Evolutionary conservation across 1,140 invertebrate species (phyloP), one percentile per base, ranked within the genome.

Genomic region (Drosophila equinoxialis): DNA sequence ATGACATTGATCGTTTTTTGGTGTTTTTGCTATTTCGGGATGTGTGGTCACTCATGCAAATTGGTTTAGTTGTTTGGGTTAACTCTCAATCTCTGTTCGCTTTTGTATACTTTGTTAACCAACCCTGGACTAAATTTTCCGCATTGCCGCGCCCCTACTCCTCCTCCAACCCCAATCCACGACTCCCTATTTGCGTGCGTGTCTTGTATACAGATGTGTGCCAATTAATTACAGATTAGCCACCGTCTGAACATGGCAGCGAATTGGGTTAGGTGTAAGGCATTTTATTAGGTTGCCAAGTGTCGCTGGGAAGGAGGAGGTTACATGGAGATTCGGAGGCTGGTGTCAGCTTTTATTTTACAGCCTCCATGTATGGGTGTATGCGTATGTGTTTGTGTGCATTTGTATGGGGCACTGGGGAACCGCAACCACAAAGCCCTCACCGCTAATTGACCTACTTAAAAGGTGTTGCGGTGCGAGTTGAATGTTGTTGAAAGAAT

Each of bases 181-280:
- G 23, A 60, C 55, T 63, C 45, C 51, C 71, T 54, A 65, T 65
- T 11, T 51, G 62, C 63, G 80, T 78, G 81, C 74, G 81, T 86
- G 82, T 69, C 65, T 60, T 70, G 82, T 79, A 62, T 81, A 79
- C 75, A 81, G 83, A 86, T 82, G 76, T 82, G 76, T 71, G 79
- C 68, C 83, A 82, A 82, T 86, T 86, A 86, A 86, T 87, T 86
- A 78, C 82, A 79, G 82, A 87, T 86, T 86, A 86, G 75, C 79
- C 79, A 81, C 58, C 78, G 67, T 58, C 61, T 72, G 63, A 77
- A 61, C 77, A 64, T n/a, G 45, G 51, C 23, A 59, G 42, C 20
- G 39, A 10, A 23, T 14, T 17, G 42, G 10, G 30, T 41, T 64
- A 23, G 33, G 60, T n/a, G 57, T 45, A 20, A 54, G 58, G 35